These are phyloP conservation scores for Artemisiospiza belli DNA, from an alignment of 2,113 vertebrate species.

Conservation along the genomic window DNA sequence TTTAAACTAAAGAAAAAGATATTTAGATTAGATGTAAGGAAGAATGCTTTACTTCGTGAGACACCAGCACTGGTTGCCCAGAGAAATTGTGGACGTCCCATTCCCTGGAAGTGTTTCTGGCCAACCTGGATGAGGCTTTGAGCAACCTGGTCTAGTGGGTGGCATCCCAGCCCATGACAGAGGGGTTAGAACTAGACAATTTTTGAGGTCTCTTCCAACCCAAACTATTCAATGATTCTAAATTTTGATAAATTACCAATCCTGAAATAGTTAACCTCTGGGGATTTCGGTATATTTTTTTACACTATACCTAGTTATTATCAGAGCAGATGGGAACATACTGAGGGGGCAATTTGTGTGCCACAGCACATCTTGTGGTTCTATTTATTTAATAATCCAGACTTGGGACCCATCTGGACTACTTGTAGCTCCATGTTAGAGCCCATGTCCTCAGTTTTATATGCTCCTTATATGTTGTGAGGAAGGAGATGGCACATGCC, in stretches of 20 bases:
- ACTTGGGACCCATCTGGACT: constrained; percentile 2
- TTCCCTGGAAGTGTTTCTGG: no score
- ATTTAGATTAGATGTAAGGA: no score
- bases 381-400: background rate
- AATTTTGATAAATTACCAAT: background rate
- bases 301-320: background rate
- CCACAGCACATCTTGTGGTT: background rate
- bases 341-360: background rate
- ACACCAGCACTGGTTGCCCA: no score
- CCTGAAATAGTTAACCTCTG: background rate
- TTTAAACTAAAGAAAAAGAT: no score
- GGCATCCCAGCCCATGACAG: no score
- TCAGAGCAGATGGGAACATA: background rate
- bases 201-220: no score
- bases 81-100: no score
- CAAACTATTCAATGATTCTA: background rate
- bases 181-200: no score
- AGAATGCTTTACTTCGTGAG: no score
- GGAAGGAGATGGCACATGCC: background rate
- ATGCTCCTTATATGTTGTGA: background rate
- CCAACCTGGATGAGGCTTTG: no score
- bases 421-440: background rate
- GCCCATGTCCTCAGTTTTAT: background rate
- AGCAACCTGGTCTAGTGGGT: no score
- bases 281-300: background rate